Evolutionary conservation across 1,140 invertebrate species (phyloP).

Genomic region (Pogonus chalceus): DNA sequence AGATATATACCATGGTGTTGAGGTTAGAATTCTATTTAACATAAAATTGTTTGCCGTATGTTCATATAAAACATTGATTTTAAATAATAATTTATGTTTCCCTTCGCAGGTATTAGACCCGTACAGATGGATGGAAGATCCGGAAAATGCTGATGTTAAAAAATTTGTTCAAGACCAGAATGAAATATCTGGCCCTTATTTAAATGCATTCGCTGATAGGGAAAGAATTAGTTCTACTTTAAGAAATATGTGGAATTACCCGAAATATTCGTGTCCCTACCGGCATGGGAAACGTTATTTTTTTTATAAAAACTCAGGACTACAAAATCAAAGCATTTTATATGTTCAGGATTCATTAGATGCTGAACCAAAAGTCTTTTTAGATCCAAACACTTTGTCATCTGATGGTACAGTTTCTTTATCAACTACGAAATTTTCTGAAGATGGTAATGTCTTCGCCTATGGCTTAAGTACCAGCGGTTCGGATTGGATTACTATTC

Average conservation of each 20-base stretch:
- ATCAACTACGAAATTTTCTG: slow-evolving; percentile 68
- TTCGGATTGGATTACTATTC: slow-evolving; percentile 91
- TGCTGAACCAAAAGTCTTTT: slow-evolving; percentile 74
- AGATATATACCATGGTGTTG: slow-evolving; percentile 73
- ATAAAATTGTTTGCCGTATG: slow-evolving; percentile 3
- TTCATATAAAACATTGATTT: slow-evolving; percentile 3
- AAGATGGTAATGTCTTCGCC: slow-evolving; percentile 82
- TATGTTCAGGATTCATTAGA: slow-evolving; percentile 81
- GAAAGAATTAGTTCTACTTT: slow-evolving; percentile 64
- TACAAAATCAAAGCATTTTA: slow-evolving; percentile 62
- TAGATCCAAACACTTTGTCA: slow-evolving; percentile 90
- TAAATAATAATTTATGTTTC: slow-evolving; percentile 12
- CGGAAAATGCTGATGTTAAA: slow-evolving; percentile 85
- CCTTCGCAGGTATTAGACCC: slow-evolving; percentile 70
- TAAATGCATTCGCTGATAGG: slow-evolving; percentile 65
- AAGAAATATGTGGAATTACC: slow-evolving; percentile 91
- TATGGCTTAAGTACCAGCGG: slow-evolving; percentile 88
- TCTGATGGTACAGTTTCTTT: slow-evolving; percentile 89
- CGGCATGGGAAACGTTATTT: slow-evolving; percentile 81
- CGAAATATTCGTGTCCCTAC: slow-evolving; percentile 84
- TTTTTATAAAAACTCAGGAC: slow-evolving; percentile 69
- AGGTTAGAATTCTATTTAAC: slow-evolving; percentile 46
- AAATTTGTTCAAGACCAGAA: slow-evolving; percentile 89
- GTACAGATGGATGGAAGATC: slow-evolving; percentile 95
- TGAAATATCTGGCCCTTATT: slow-evolving; percentile 74